These are phyloP conservation scores for Danio kyathit DNA, from an alignment of 2,797 vertebrate species.

Conservation along the genomic window DNA sequence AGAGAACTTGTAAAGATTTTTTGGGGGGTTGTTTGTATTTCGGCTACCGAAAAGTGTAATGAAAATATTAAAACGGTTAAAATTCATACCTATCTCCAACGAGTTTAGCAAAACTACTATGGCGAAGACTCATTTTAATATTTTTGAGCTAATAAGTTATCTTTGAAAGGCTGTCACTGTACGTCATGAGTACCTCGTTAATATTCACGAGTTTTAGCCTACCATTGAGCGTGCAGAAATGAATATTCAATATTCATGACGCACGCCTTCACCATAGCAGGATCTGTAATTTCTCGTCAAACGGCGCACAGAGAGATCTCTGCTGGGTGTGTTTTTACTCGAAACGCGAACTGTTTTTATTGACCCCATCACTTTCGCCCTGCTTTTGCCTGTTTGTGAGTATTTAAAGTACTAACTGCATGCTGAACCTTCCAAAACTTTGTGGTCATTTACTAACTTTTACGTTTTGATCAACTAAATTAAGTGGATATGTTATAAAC, in stretches of 20 bases:
- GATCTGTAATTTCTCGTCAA: too few relatives aligned
- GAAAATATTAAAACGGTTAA: too few relatives aligned
- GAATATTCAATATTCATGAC: neutral
- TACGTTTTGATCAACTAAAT: too few relatives aligned
- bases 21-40: too few relatives aligned
- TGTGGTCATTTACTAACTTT: neutral
- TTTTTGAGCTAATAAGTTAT: neutral
- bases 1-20: too few relatives aligned
- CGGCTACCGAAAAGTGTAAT: too few relatives aligned
- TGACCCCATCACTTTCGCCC: neutral
- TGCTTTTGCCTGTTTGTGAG: conserved; percentile 26
- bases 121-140: neutral
- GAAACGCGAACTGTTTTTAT: neutral
- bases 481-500: too few relatives aligned
- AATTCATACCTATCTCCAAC: too few relatives aligned
- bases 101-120: neutral
- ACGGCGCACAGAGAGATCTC: neutral
- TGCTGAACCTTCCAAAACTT: neutral
- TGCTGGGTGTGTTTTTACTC: neutral
- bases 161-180: neutral
- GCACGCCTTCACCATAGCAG: neutral
- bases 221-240: neutral
- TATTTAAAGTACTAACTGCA: neutral
- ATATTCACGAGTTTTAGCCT: neutral
- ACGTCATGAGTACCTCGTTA: neutral